Conservation (phyloP, 2,888 invertebrate genomes). For the Sylvicola fuscatus region DNA sequence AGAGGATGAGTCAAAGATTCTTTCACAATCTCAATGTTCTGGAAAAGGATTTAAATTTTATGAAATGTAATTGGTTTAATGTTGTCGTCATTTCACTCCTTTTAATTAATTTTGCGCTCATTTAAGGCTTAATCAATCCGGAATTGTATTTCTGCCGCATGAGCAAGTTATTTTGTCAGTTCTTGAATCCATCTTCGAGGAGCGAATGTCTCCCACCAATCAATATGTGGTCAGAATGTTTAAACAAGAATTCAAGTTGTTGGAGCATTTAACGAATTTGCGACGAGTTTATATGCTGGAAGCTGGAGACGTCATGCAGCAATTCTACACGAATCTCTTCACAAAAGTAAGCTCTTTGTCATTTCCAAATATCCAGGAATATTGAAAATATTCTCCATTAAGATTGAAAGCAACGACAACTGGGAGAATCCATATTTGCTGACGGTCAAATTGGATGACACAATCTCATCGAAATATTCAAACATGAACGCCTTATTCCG, state of each 20-base stretch:
- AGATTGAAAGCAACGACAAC: slow-evolving; percentile 26
- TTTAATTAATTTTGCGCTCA: no score
- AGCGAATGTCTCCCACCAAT: slow-evolving; percentile 22
- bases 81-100: no score
- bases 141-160: background rate
- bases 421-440: slow-evolving; percentile 27
- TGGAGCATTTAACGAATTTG: slow-evolving; percentile 26
- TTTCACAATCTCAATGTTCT: no score
- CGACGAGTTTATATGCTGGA: slow-evolving; percentile 30
- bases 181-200: background rate
- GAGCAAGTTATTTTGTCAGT: background rate
- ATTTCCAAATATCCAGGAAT: no score
- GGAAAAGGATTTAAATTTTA: no score
- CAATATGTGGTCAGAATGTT: slow-evolving; percentile 28
- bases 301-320: slow-evolving; percentile 29
- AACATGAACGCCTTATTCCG: slow-evolving; percentile 15
- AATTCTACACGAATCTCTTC: slow-evolving; percentile 29
- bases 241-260: slow-evolving; percentile 25
- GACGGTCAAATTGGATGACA: slow-evolving; percentile 27
- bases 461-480: slow-evolving; percentile 25
- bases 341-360: slow-evolving; percentile 24
- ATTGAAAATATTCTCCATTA: no score
- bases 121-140: background rate
- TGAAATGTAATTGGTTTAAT: no score
- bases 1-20: no score